Base-by-base conservation (phyloP, 2,113 vertebrate genomes). In the Albula glossodonta region DNA sequence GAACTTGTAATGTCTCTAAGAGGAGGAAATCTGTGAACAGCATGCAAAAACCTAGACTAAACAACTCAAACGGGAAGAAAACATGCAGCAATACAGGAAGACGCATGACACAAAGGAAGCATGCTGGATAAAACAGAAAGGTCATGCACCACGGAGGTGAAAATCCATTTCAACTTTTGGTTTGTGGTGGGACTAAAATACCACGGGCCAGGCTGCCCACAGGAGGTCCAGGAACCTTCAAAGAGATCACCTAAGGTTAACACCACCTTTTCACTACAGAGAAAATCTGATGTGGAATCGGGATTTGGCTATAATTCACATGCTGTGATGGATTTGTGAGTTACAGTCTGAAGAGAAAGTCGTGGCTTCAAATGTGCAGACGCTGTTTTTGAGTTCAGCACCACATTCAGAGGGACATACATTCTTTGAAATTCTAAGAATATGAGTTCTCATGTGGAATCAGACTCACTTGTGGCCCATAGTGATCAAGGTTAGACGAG, bases 221-320 rank as follows among this genome's bases (percentile, higher is more conserved):
- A 15, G 7, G 89, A 66, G 83, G 22, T 22, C 92, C 51, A 57
- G 90, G 87, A 60, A 19, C 89, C 80, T 91, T 93, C 86, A 89
- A 91, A 92, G 87, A 88, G 91, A 89, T 50, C 88, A 84, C 41
- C 81, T 88, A 87, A 91, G 82, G 85, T 90, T 91, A 85, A 92
- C 88, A 15, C 12, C 60, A 19, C 22, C 60, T 66, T 66, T 66
- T 5, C 3, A 66, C 17, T 19, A 66, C 5, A 7, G 13, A 22
- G 87, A 90, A 50, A 19, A 79, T 66, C 17, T 66, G 60, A 5
- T 66, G 60, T 66, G 3, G 17, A 5, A 66, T 22, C 17, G 2
- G 22, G 17, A 19, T 66, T 66, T 41, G 31, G 60, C 15, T 66
- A 19, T 19, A 66, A 66, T 19, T 3, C 17, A 66, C 60, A 66